These are phyloP conservation scores for Endotricha flammealis DNA, from an alignment of 2,888 invertebrate species.

Conservation along the genomic window DNA sequence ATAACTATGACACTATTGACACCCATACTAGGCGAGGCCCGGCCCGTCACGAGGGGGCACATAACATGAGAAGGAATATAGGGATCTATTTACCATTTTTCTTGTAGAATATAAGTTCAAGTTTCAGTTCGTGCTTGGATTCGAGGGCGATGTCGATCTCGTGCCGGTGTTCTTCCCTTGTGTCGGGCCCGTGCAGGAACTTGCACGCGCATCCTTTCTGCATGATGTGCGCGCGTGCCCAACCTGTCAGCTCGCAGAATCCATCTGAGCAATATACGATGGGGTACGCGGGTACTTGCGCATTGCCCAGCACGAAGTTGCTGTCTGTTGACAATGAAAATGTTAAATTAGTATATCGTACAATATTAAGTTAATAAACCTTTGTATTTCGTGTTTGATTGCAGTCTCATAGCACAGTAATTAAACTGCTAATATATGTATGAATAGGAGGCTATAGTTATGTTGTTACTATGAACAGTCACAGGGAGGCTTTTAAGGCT, in stretches of 20 bases:
- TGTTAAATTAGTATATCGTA: not conserved
- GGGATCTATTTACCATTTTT: conserved; percentile 93
- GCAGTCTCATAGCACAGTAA: too few species aligned
- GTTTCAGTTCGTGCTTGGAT: conserved; percentile 93
- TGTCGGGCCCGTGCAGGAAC: conserved; percentile 95
- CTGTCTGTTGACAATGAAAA: conserved; percentile 82
- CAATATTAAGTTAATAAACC: too few species aligned
- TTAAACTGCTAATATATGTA: too few species aligned
- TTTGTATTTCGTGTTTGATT: too few species aligned
- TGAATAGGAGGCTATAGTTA: too few species aligned
- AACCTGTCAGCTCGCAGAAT: conserved; percentile 96
- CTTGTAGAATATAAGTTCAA: conserved; percentile 96
- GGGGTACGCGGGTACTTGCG: conserved; percentile 93
- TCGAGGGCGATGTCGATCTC: conserved; percentile 94
- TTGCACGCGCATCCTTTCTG: conserved; percentile 97
- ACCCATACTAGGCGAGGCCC: too few species aligned
- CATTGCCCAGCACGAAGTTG: conserved; percentile 97
- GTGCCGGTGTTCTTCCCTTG: conserved; percentile 90
- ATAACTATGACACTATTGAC: too few species aligned
- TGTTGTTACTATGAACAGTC: not conserved
- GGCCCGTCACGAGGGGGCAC: too few species aligned
- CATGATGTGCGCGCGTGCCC: conserved; percentile 96
- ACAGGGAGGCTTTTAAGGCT: too few species aligned
- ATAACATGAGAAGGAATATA: too few species aligned
- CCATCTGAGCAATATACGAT: conserved; percentile 98